Evolutionary conservation across 2,113 vertebrate genomes (phyloP), one percentile per base, ranked within the genome.

Genomic region (Plestiodon gilberti): DNA sequence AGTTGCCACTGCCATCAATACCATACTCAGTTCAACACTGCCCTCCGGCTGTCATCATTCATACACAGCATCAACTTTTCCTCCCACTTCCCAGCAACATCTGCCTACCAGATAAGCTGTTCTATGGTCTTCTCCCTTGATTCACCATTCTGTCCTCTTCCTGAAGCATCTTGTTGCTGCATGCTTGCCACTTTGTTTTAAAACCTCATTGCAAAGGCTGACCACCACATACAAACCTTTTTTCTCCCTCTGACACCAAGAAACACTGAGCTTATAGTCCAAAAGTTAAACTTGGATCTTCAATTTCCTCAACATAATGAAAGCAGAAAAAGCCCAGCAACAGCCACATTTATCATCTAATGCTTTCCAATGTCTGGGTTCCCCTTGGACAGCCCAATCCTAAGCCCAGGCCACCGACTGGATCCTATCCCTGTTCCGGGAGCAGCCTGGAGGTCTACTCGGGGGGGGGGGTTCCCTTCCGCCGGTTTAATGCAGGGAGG

Each of bases 1-100:
- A 71, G 40, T 77, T 89, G 89, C 43, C 2, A 55, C 61, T 90
- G 90, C 70, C 23, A 65, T 65, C 65, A 78, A 35, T 20, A 70
- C 43, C 43, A 57, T 15, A 14, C 55, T 81, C 57, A 85, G 33
- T 40, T 88, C 35, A 90, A 91, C 93, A 7, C 62, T 82, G 2
- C 17, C 74, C 83, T 93, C 40, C 81, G 89, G 64, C 38, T 88
- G 65, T 74, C 91, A 90, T 89, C 74, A 2, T 0, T 81, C 52
- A 74, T n/a, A n/a, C n/a, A 11, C 9, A 15, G 61, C 64, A n/a
- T 14, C 38, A 38, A 13, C 18, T 71, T 52, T 9, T 3, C 75
- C 28, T 62, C 33, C 33, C n/a, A 17, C 76, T 40, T 64, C 40
- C n/a, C 40, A 62, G 65, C 81, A 83, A 79, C 43, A 62, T 38